These are phyloP conservation scores for Mesorhabditis spiculigera DNA, from an alignment of 2,888 invertebrate genomes.

Conservation along the genomic window DNA sequence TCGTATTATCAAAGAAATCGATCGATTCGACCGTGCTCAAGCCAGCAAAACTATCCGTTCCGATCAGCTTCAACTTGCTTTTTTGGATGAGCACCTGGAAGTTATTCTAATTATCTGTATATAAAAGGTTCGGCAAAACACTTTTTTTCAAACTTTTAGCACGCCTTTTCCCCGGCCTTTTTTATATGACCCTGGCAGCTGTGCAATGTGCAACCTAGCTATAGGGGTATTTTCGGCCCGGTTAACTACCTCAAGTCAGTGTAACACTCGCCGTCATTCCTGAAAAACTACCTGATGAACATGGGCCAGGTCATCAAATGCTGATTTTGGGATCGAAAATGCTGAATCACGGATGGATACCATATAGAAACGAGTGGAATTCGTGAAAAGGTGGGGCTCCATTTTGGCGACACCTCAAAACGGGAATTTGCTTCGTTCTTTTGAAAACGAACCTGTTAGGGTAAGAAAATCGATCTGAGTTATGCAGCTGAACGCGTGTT, in stretches of 20 bases:
- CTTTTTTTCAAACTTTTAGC: constrained; percentile 5
- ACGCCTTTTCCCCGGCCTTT: too few species aligned
- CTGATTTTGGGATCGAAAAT: constrained; percentile 28
- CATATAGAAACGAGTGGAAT: constrained; percentile 32
- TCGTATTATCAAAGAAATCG: constrained; percentile 34
- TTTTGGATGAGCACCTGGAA: constrained; percentile 39
- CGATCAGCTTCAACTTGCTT: constrained; percentile 21
- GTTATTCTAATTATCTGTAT: not conserved
- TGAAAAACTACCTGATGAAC: not conserved
- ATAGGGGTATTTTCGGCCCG: too few species aligned
- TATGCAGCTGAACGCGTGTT: constrained; percentile 30
- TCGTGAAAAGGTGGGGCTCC: constrained; percentile 35
- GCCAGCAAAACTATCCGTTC: constrained; percentile 35
- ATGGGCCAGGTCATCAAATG: constrained; percentile 23
- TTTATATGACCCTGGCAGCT: too few species aligned
- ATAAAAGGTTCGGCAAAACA: not conserved
- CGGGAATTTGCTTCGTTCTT: not conserved
- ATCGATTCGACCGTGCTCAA: constrained; percentile 32
- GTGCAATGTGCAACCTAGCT: too few species aligned
- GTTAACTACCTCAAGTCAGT: too few species aligned
- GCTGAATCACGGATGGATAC: constrained; percentile 29
- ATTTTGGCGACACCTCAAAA: constrained; percentile 28
- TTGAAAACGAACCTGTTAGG: not conserved
- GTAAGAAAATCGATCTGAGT: constrained; percentile 16
- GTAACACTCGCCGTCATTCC: not conserved